A percentile compares a stretch with the other conserved stretches of the same genome.
Conservation (phyloP, 2,888 invertebrate genomes). For the Andrena flavipes region DNA sequence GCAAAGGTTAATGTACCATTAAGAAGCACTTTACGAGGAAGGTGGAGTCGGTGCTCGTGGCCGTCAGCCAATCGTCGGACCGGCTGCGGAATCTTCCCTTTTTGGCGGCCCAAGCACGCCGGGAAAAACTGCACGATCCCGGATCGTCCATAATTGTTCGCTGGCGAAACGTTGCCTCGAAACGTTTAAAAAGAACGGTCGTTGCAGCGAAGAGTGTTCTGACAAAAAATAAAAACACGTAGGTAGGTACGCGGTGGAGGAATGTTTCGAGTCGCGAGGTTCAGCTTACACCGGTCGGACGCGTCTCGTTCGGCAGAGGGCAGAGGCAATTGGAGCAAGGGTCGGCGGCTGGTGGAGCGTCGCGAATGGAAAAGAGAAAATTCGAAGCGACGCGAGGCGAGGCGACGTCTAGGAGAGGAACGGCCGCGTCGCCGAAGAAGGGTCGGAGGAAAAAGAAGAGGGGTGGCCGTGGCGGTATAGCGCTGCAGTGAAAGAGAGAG, state of each 20-base stretch:
- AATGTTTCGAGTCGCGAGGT: neutral
- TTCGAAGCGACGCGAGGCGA: slow-evolving; percentile 29
- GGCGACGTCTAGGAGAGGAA: slow-evolving; percentile 16
- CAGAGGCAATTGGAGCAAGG: neutral
- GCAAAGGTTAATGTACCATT: slow-evolving; percentile 68
- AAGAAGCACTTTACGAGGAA: slow-evolving; percentile 53
- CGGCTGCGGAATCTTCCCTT: slow-evolving; percentile 2
- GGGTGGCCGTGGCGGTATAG: slow-evolving; percentile 4
- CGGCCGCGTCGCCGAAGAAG: slow-evolving; percentile 41
- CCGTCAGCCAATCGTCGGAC: slow-evolving; percentile 25
- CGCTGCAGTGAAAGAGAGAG: slow-evolving; percentile 38
- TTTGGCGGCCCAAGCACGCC: neutral
- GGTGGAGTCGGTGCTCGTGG: slow-evolving; percentile 33
- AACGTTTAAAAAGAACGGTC: too few relatives aligned
- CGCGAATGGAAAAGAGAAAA: slow-evolving; percentile 32
- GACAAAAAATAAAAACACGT: too few relatives aligned
- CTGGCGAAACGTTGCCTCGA: too few relatives aligned
- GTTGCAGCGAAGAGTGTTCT: too few relatives aligned
- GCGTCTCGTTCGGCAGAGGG: too few relatives aligned
- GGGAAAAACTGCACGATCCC: neutral
- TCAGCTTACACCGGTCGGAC: neutral
- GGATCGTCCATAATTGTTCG: neutral
- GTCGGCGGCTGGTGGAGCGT: slow-evolving; percentile 2
- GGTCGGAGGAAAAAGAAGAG: slow-evolving; percentile 48
- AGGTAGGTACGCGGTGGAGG: too few relatives aligned